A percentile compares a stretch with the other conserved stretches of the same genome.
Evolutionary conservation across 2,113 vertebrate species (phyloP).

Genomic region (Ahaetulla prasina): DNA sequence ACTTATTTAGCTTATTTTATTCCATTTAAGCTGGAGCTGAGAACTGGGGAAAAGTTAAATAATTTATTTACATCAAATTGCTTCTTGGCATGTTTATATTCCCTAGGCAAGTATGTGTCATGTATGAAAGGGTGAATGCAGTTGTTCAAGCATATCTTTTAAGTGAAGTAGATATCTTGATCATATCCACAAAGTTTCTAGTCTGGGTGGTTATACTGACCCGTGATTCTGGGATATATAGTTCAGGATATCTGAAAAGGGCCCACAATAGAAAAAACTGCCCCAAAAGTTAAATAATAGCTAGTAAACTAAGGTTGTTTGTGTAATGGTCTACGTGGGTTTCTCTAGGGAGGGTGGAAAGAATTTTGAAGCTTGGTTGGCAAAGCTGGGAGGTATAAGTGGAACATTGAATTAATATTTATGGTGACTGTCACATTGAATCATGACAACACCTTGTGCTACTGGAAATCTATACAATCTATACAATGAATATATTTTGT

Average conservation of each 20-base stretch:
- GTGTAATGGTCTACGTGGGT: neutral
- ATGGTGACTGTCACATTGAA: neutral
- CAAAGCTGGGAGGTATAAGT: neutral
- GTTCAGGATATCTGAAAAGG: neutral
- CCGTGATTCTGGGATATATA: neutral
- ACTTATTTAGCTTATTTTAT: neutral
- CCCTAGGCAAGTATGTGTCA: neutral
- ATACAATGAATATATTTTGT: slow-evolving; percentile 22
- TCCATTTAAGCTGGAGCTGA: neutral
- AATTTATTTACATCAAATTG: neutral
- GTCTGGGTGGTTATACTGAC: neutral
- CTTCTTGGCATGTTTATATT: neutral
- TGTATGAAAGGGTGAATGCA: neutral
- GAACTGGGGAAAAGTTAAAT: neutral
- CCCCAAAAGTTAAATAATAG: neutral
- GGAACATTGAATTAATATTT: neutral
- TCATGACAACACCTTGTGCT: neutral
- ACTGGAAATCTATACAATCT: slow-evolving; percentile 1
- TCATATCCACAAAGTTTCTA: neutral
- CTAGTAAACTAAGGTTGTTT: neutral
- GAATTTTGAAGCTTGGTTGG: neutral
- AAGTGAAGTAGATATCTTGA: neutral
- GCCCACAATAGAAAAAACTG: neutral
- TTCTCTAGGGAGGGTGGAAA: neutral
- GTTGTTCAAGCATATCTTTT: neutral